Percentiles rank a stretch among this genome's conserved stretches.
phyloP scores from a whole-genome alignment of 2,797 vertebrate genomes.

The Spheniscus humboldti region DNA sequence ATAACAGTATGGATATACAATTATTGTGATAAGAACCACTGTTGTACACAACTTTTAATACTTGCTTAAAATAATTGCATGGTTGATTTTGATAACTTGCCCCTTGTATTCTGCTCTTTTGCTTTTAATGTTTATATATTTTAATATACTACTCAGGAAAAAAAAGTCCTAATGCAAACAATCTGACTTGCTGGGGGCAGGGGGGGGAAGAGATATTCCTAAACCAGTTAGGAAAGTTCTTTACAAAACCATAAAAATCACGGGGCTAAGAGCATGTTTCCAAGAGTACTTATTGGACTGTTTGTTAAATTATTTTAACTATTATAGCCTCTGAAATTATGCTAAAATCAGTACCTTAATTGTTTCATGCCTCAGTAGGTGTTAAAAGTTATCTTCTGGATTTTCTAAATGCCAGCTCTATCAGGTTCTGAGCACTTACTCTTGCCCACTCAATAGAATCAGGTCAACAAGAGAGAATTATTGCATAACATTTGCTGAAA shows the following conservation, averaged over 20 bases:
- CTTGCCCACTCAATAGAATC: constrained; percentile 34
- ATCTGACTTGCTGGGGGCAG: neutral
- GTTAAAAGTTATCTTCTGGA: constrained; percentile 49
- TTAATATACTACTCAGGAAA: neutral
- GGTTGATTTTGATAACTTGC: neutral
- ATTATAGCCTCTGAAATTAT: neutral
- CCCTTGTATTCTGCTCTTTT: neutral
- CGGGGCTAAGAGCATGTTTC: neutral
- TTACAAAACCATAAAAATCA: neutral
- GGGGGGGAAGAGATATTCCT: neutral
- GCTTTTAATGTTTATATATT: neutral
- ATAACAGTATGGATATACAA: neutral
- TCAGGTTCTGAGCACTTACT: constrained; percentile 35
- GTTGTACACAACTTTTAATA: neutral
- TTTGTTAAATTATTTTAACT: constrained; percentile 8
- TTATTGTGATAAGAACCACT: neutral
- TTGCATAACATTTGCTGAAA: constrained; percentile 13
- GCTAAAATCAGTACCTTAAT: constrained; percentile 41
- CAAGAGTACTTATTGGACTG: neutral
- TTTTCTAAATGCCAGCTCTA: constrained; percentile 64
- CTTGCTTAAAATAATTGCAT: neutral
- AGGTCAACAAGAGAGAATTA: constrained; percentile 42
- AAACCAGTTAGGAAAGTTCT: neutral
- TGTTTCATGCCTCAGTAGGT: constrained; percentile 46
- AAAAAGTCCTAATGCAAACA: neutral